These are phyloP conservation scores for Brienomyrus longianalis DNA, from an alignment of 2,113 vertebrate genomes.

Conservation along the genomic window DNA sequence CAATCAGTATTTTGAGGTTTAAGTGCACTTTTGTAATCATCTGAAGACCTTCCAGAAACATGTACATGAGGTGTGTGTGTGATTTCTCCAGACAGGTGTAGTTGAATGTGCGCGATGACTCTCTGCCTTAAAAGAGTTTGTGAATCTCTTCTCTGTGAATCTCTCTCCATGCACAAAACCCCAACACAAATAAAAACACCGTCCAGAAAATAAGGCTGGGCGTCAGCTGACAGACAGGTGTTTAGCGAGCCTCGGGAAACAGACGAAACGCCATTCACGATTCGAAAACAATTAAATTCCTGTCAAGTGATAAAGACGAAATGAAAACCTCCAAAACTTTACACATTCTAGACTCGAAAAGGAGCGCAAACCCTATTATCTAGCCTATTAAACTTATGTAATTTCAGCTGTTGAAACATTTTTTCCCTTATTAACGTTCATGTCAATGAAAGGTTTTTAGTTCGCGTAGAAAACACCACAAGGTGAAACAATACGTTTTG, in stretches of 20 bases:
- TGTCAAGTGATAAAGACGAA: constrained; percentile 6
- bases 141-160: neutral
- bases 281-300: constrained; percentile 15
- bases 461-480: neutral
- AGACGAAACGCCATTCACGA: neutral
- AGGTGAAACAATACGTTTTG: neutral
- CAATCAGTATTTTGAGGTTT: neutral
- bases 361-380: neutral
- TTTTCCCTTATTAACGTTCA: neutral
- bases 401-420: neutral
- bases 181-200: neutral
- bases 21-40: neutral
- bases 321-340: constrained; percentile 5
- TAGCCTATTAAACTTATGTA: neutral
- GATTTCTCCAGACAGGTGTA: neutral
- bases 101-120: neutral
- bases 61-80: neutral
- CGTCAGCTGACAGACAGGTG: neutral
- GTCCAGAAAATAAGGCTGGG: neutral
- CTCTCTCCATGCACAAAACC: neutral
- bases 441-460: neutral
- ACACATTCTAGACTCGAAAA: neutral
- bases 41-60: neutral
- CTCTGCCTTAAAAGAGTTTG: neutral
- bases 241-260: neutral